Conservation (phyloP, 2,888 invertebrate genomes). For the Platycnemis pennipes region DNA sequence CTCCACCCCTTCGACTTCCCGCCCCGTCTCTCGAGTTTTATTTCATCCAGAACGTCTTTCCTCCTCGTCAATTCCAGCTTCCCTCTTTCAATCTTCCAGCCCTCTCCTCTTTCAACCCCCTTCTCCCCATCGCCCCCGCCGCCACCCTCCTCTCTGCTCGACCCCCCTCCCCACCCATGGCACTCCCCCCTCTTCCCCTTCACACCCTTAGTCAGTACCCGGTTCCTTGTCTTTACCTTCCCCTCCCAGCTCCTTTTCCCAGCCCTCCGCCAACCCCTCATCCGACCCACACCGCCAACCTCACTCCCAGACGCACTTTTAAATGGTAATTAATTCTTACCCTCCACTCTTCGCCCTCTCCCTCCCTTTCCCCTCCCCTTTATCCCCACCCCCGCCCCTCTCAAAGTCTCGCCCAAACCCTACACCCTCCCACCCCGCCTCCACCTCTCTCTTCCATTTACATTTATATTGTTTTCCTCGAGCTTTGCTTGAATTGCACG, state of each 20-base stretch:
- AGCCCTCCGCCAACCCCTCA: background rate
- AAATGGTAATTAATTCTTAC: constrained; percentile 68
- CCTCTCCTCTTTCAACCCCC: background rate
- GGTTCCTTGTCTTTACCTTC: background rate
- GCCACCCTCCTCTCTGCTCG: background rate
- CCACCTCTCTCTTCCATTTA: constrained; percentile 51
- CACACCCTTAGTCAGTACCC: background rate
- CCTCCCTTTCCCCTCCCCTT: background rate
- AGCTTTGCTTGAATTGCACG: constrained; percentile 66
- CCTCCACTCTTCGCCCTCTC: background rate
- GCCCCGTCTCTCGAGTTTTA: constrained; percentile 39
- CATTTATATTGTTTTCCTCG: constrained; percentile 68
- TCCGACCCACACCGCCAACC: background rate
- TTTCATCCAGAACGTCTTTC: constrained; percentile 60
- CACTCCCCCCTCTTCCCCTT: background rate
- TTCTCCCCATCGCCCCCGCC: background rate
- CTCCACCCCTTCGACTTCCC: background rate
- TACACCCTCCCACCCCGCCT: background rate
- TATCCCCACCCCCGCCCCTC: background rate
- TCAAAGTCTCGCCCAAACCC: background rate
- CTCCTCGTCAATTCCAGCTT: constrained; percentile 62
- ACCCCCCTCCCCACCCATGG: background rate
- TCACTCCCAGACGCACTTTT: constrained; percentile 65
- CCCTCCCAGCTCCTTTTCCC: background rate
- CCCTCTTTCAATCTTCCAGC: constrained; percentile 61